A percentile compares a stretch with the other conserved stretches of the same genome.
Conservation (phyloP, 2,888 invertebrate species). For the Ichneumoninae sp. region DNA sequence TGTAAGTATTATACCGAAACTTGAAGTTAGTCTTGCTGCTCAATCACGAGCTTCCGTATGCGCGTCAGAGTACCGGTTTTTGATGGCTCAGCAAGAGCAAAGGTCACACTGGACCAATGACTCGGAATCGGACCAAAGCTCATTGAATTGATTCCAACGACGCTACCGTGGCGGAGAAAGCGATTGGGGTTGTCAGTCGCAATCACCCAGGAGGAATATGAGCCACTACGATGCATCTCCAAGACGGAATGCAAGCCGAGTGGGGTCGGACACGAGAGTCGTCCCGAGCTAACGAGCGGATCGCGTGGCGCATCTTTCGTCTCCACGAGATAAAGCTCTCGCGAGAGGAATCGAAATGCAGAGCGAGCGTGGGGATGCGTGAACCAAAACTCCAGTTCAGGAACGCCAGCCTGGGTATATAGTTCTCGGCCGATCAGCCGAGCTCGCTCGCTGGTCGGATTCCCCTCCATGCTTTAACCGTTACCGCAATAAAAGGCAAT, state of each 20-base stretch:
- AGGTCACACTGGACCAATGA: not conserved
- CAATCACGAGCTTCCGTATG: too few species aligned
- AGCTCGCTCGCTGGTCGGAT: slow-evolving; percentile 74
- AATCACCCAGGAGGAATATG: slow-evolving; percentile 15
- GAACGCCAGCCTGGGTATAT: slow-evolving; percentile 45
- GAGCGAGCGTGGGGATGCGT: slow-evolving; percentile 49
- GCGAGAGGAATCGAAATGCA: slow-evolving; percentile 31
- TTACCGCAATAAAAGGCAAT: slow-evolving; percentile 82
- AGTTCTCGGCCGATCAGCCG: slow-evolving; percentile 52
- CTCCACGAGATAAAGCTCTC: slow-evolving; percentile 58
- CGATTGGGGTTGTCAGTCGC: not conserved
- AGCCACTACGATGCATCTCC: not conserved
- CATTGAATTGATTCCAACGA: not conserved
- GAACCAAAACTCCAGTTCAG: slow-evolving; percentile 56
- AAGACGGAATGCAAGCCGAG: slow-evolving; percentile 7
- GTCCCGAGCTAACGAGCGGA: slow-evolving; percentile 69
- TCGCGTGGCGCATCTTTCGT: slow-evolving; percentile 71
- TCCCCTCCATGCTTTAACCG: slow-evolving; percentile 80
- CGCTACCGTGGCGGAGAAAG: not conserved
- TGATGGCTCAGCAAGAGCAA: not conserved
- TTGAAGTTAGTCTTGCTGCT: too few species aligned
- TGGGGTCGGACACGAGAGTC: slow-evolving; percentile 4
- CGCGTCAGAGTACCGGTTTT: not conserved
- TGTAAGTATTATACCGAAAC: too few species aligned
- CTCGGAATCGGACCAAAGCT: not conserved